Base-by-base conservation (phyloP, 2,888 invertebrate species). In the Drosophila nr. perissopoda region DNA sequence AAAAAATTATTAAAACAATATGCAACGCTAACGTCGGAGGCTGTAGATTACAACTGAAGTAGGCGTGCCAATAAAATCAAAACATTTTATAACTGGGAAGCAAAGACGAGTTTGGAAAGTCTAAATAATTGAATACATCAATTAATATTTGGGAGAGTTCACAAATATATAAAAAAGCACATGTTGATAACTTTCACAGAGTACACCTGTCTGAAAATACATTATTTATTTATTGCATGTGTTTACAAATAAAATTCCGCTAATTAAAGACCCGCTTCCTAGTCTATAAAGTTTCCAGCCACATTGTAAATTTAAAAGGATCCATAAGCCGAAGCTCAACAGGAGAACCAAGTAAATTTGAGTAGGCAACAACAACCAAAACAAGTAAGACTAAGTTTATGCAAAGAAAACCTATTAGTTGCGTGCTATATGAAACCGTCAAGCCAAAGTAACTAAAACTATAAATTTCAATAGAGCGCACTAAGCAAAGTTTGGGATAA, bases 401-500 rank as follows among this genome's bases (percentile, higher is more conserved):
- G 81, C 64, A 69, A 82, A 78, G 86, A 86, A 88, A 86, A 88
- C 88, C 76, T 88, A 88, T 85, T 86, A 86, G 83, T 81, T 83
- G 75, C 70, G 61, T 81, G 81, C 62, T 58, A 77, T 73, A 67
- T 74, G 86, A 86, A 72, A 77, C 88, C 72, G 76, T 75, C 71
- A 48, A 59, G 66, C 52, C 61, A 54, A 66, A 62, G 61, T 64
- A 75, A 67, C 74, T 77, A 59, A 76, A 81, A 82, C 81, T 82
- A 76, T 81, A 82, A 86, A 81, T 82, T 82, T 78, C 72, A 78
- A 78, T 83, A 64, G 75, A 69, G 71, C 53, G 52, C 76, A 60
- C 68, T 56, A 52, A 65, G 67, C 68, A 89, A 88, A 89, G 82
- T 88, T 89, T 87, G 69, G 69, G 77, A 79, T 81, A 82, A 79